phyloP scores from a whole-genome alignment of 2,888 invertebrate genomes.

The Drosophila antonietae region DNA sequence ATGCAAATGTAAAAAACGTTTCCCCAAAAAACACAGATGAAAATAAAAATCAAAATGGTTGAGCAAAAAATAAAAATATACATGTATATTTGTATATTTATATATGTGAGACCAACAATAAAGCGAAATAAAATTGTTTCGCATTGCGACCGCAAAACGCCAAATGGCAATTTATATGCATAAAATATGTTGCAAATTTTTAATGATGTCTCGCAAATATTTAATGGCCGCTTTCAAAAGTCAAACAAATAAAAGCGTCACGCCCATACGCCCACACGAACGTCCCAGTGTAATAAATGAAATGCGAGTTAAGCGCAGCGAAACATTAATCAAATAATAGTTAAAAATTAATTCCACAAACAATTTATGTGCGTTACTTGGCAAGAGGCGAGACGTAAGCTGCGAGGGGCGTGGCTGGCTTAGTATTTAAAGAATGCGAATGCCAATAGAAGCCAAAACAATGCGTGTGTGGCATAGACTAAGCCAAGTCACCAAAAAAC shows the following conservation, averaged over 20 bases:
- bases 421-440: conserved; percentile 33
- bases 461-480: conserved; percentile 31
- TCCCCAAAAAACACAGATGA: background rate
- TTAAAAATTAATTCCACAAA: conserved; percentile 27
- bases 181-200: conserved; percentile 53
- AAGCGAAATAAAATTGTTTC: conserved; percentile 29
- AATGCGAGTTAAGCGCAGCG: conserved; percentile 26
- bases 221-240: conserved; percentile 47
- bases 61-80: background rate
- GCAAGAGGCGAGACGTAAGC: too few relatives aligned
- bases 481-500: conserved; percentile 52
- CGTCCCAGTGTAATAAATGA: conserved; percentile 16
- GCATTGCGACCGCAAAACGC: conserved; percentile 56
- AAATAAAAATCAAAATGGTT: conserved; percentile 6
- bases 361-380: conserved; percentile 9
- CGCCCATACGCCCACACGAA: background rate
- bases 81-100: background rate
- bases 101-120: conserved; percentile 6
- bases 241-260: conserved; percentile 19
- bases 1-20: conserved; percentile 49
- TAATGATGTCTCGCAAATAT: conserved; percentile 56
- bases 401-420: conserved; percentile 21
- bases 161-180: conserved; percentile 70
- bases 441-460: conserved; percentile 55
- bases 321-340: conserved; percentile 46